These are phyloP conservation scores for Mechanitis mazaeus DNA, from an alignment of 2,888 invertebrate genomes.

Conservation along the genomic window DNA sequence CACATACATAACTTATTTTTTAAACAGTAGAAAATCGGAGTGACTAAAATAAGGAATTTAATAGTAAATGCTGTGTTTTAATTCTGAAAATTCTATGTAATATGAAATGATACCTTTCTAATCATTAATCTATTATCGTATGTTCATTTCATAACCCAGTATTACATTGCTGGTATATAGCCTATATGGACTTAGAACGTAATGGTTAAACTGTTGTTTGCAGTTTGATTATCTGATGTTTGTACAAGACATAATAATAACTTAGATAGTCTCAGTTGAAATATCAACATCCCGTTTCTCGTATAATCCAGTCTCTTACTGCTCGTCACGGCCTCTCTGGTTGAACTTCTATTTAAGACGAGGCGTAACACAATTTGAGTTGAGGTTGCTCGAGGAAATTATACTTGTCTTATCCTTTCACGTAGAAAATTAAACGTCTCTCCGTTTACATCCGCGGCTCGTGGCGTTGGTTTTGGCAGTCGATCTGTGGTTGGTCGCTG, in stretches of 20 bases:
- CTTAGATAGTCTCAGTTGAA: not conserved
- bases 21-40: too few species aligned
- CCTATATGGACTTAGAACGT: too few species aligned
- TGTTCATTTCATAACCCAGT: too few species aligned
- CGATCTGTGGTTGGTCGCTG: conserved; percentile 54
- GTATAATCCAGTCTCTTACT: not conserved
- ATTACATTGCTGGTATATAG: too few species aligned
- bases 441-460: conserved; percentile 64
- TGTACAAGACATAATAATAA: not conserved
- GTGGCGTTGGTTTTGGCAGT: conserved; percentile 66
- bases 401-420: conserved; percentile 71
- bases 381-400: conserved; percentile 61
- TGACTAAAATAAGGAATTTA: too few species aligned
- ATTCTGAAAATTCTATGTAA: too few species aligned
- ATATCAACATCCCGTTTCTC: not conserved
- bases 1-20: too few species aligned
- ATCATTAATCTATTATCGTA: too few species aligned
- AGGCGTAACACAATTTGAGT: conserved; percentile 60
- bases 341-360: conserved; percentile 46
- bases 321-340: conserved; percentile 27
- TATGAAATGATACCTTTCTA: too few species aligned
- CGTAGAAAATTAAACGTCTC: conserved; percentile 76
- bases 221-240: too few species aligned
- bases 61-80: too few species aligned
- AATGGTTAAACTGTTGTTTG: too few species aligned